Evolutionary conservation across 2,113 vertebrate species (phyloP).

Genomic region (Hucho hucho): DNA sequence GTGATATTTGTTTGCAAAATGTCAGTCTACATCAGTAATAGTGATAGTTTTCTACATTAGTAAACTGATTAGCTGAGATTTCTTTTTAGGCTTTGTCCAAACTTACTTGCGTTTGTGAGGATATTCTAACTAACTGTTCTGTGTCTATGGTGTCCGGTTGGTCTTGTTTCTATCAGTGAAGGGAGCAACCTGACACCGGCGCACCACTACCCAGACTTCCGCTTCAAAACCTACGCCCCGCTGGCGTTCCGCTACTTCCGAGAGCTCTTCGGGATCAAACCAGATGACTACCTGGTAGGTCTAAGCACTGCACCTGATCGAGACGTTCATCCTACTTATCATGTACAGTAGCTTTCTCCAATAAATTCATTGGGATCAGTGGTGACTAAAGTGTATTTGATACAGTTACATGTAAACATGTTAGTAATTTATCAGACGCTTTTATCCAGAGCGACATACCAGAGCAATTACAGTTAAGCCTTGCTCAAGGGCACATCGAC

Average conservation of each 20-base stretch:
- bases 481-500: no score
- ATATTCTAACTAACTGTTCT: slow-evolving; percentile 2
- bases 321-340: neutral
- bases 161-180: slow-evolving; percentile 77
- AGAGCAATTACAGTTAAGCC: no score
- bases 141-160: slow-evolving; percentile 77
- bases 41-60: slow-evolving; percentile 91
- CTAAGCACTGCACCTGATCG: neutral
- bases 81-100: slow-evolving; percentile 74
- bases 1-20: no score
- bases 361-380: neutral
- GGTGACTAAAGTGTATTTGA: neutral
- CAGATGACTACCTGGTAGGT: slow-evolving; percentile 97
- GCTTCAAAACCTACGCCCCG: slow-evolving; percentile 97
- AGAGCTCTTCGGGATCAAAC: slow-evolving; percentile 98
- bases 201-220: slow-evolving; percentile 97
- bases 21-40: no score
- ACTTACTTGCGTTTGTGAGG: slow-evolving; percentile 43
- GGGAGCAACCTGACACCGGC: slow-evolving; percentile 97
- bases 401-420: neutral
- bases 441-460: no score
- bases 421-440: no score
- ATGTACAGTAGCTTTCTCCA: no score
- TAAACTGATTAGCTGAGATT: slow-evolving; percentile 56
- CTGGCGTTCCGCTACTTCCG: slow-evolving; percentile 98